phyloP scores from a whole-genome alignment of 1,140 invertebrate genomes.

The Maniola jurtina region DNA sequence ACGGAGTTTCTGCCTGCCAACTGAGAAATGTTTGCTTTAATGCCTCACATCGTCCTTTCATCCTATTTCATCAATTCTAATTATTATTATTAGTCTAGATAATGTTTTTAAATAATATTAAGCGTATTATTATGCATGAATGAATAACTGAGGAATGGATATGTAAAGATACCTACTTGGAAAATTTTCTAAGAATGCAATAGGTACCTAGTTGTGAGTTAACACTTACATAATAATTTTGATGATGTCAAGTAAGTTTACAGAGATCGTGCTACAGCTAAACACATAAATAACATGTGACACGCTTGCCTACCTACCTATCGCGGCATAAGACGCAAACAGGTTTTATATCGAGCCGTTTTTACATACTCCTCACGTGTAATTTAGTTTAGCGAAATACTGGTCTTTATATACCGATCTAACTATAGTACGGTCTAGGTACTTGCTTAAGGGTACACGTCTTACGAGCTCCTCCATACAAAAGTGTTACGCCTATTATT shows the following conservation, averaged over 20 bases:
- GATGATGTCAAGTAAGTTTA: background rate
- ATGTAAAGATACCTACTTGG: background rate
- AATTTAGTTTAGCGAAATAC: background rate
- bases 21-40: background rate
- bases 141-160: background rate
- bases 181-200: background rate
- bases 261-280: background rate
- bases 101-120: too few relatives aligned
- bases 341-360: constrained; percentile 2
- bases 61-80: background rate
- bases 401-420: background rate
- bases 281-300: constrained; percentile 1
- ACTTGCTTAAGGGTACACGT: too few relatives aligned
- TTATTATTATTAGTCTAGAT: too few relatives aligned
- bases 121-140: background rate
- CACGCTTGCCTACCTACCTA: background rate
- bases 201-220: background rate
- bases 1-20: background rate
- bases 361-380: background rate
- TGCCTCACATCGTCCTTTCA: too few relatives aligned
- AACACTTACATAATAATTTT: background rate
- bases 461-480: too few relatives aligned
- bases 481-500: too few relatives aligned
- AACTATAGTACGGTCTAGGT: too few relatives aligned
- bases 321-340: background rate